Conservation (phyloP, 2,113 vertebrate species). For the Ochotona princeps region DNA sequence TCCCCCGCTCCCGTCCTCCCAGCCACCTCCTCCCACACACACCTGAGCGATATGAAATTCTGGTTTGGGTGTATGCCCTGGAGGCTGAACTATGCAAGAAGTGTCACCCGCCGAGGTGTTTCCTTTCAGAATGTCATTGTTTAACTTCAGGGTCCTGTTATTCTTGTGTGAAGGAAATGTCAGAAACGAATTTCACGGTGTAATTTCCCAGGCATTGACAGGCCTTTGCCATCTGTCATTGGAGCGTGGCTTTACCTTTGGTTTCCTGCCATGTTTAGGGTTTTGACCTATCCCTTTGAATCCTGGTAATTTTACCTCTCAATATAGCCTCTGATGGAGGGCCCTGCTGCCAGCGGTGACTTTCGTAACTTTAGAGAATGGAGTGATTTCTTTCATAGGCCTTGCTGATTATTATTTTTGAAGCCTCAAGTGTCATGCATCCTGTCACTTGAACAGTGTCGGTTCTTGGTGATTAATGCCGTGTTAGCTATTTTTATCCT, state of each 20-base stretch:
- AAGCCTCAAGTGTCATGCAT: conserved; percentile 35
- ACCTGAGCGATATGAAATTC: conserved; percentile 52
- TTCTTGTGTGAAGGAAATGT: conserved; percentile 80
- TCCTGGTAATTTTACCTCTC: conserved; percentile 57
- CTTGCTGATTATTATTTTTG: conserved; percentile 66
- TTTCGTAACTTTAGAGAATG: background rate
- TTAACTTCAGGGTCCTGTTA: conserved; percentile 80
- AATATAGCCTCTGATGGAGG: background rate
- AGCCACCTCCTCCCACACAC: background rate
- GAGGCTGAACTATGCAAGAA: conserved; percentile 68
- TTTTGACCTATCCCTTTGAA: conserved; percentile 69
- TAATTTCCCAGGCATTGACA: conserved; percentile 71
- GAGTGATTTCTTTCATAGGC: conserved; percentile 32
- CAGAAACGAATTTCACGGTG: conserved; percentile 71
- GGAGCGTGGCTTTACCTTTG: conserved; percentile 63
- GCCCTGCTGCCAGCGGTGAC: background rate
- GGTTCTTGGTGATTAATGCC: conserved; percentile 38
- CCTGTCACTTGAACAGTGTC: conserved; percentile 38
- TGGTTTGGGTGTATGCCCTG: conserved; percentile 52
- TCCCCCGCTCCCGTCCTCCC: background rate
- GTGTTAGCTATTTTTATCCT: conserved; percentile 24
- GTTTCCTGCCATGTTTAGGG: conserved; percentile 70
- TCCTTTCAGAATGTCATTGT: conserved; percentile 78
- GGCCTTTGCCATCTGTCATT: conserved; percentile 75
- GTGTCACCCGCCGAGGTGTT: conserved; percentile 66